Evolutionary conservation across 2,888 invertebrate genomes (phyloP), one percentile per base, ranked within the genome.

Genomic region (Cosmia trapezina): DNA sequence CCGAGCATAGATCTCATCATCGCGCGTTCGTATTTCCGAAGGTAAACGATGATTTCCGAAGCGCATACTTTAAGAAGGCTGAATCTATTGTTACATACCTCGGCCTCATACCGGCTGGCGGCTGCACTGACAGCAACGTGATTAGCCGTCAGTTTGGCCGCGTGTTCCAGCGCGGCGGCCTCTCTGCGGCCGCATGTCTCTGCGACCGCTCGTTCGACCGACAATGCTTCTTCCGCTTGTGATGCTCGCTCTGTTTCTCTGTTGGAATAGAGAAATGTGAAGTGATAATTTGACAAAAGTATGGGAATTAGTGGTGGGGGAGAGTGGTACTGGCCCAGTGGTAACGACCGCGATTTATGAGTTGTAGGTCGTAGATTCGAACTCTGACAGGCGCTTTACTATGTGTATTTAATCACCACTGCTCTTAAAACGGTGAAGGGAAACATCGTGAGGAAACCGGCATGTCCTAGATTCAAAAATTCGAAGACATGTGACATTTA

Each of bases 161-260:
- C 93, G 88, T 96, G 95, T 71, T 93, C 90, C 0, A 95, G 86
- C 22, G 95, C 95, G 49, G 91, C 90, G 0, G 95, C 95, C 87
- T 96, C 95, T 2, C 95, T 81, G 0, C 93, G 86, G 19, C 91
- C 91, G 88, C 95, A 94, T 0, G 95, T 95, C 84, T 94, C 95
- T 0, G 94, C 94, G 2, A 88, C 86, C 3, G 95, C 95, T 0
- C 93, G 89, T 78, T 93, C 93, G 0, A 81, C 80, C 0, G 86
- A 76, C 37, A 94, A 68, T 22, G 92, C 91, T 45, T 89, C 90
- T 73, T 95, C 95, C 0, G 94, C 93, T 22, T 86, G 88, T 0
- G 84, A 41, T 1, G 94, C 94, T 0, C 95, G 91, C 22, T 91
- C 92, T 0, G 87, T 83, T 79, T 95, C 95, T 47, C 95, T 95